phyloP scores from a whole-genome alignment of 2,888 invertebrate species.

The Rhagophthalmus giganteus region DNA sequence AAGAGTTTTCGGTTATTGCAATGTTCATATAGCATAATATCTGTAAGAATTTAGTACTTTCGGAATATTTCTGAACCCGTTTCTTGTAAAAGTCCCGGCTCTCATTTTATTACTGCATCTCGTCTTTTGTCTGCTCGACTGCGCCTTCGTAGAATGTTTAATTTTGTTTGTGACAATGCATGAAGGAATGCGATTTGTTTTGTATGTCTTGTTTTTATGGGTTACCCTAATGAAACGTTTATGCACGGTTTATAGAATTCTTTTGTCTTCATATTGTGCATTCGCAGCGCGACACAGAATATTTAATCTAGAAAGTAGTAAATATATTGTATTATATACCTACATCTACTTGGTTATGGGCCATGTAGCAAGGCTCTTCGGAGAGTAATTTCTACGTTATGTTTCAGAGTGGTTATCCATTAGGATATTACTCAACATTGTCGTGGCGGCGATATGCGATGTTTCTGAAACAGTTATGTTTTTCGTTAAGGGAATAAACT shows the following conservation, averaged over 20 bases:
- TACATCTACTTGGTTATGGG: too few relatives aligned
- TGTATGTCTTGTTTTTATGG: slow-evolving; percentile 27
- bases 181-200: slow-evolving; percentile 30
- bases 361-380: too few relatives aligned
- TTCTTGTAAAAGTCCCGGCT: slow-evolving; percentile 18
- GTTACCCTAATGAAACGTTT: slow-evolving; percentile 26
- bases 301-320: too few relatives aligned
- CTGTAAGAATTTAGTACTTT: slow-evolving; percentile 28
- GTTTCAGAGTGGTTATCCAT: too few relatives aligned
- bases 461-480: too few relatives aligned
- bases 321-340: too few relatives aligned
- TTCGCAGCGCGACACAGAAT: too few relatives aligned
- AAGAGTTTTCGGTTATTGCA: slow-evolving; percentile 24
- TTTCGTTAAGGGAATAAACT: too few relatives aligned
- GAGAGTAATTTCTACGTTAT: too few relatives aligned
- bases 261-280: slow-evolving; percentile 23
- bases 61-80: slow-evolving; percentile 16
- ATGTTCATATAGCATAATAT: slow-evolving; percentile 19
- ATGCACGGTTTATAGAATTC: slow-evolving; percentile 22
- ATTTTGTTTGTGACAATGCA: slow-evolving; percentile 32
- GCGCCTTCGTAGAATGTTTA: slow-evolving; percentile 29
- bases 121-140: slow-evolving; percentile 25
- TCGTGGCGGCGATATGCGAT: too few relatives aligned
- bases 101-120: slow-evolving; percentile 24
- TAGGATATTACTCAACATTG: too few relatives aligned